Base-by-base conservation (phyloP, 2,797 vertebrate genomes). In the Eulemur rubriventer region DNA sequence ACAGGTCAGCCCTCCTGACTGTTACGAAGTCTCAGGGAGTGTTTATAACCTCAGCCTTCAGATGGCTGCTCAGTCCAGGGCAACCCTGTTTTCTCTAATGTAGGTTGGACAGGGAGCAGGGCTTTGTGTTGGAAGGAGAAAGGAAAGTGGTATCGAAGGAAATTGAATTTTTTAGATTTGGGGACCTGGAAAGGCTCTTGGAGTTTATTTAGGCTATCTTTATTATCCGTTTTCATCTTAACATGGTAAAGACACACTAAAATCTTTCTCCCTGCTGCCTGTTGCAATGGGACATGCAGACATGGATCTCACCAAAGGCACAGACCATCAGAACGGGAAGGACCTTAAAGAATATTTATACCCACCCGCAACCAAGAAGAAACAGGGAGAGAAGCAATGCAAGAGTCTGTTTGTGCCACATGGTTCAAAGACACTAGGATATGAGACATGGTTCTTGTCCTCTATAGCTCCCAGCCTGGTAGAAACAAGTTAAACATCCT, bases 401-500 rank as follows among this genome's bases (percentile, higher is more conserved):
- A 22, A 72, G 46, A 38, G 61, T 28, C 48, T 81, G 7, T 38
- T 10, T 41, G 75, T 26, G 24, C 1, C 0, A 30, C 50, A 7
- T 0, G 0, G 17, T 0, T 5, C 57, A 4, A 6, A 3, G 41
- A 26, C 38, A 2, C 63, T 22, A 14, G 17, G 14, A 13, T n/a
- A 13, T 16, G 50, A 43, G 57, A n/a, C 4, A 0, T 35, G 69
- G 12, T 17, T 43, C 41, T 38, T 9, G 30, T 50, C 28, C 52
- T 18, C 18, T 20, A 0, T 7, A 12, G 52, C 73, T 50, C 12
- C 33, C 33, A 67, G 52, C 55, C 46, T 76, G 41, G 24, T 20
- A 48, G 82, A 63, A 85, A 59, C 1, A 5, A 48, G 13, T 30
- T 72, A 13, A 16, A 24, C 50, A 35, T 30, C 7, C 9, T 2